A percentile compares a stretch with the other conserved stretches of the same genome.
These are phyloP conservation scores for Botia kubotai DNA, from an alignment of 2,797 vertebrate genomes.

Conservation along the genomic window DNA sequence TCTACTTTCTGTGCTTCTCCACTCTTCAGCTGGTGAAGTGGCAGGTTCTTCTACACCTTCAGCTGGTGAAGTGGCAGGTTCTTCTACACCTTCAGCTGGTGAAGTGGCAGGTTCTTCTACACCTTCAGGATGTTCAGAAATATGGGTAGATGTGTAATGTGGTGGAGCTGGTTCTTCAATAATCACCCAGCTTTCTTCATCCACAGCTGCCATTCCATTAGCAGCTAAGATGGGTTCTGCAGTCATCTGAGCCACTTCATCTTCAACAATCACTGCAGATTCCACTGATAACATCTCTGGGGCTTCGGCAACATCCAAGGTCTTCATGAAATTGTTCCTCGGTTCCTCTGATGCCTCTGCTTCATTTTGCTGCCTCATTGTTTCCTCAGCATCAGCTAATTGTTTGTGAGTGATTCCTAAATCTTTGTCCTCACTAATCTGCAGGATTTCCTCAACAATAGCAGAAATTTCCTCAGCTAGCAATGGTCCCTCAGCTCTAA, in stretches of 20 bases:
- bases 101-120: background rate
- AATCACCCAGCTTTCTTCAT: slow-evolving; percentile 42
- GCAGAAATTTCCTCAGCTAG: background rate
- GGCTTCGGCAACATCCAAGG: background rate
- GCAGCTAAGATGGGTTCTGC: background rate
- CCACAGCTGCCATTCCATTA: background rate
- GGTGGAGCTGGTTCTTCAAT: slow-evolving; percentile 4
- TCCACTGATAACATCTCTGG: background rate
- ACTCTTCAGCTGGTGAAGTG: background rate
- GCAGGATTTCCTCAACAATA: slow-evolving; percentile 2
- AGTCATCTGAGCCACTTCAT: background rate
- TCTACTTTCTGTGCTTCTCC: background rate
- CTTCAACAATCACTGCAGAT: background rate
- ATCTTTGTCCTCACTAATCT: slow-evolving; percentile 1
- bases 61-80: background rate
- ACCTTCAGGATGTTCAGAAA: background rate
- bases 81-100: background rate
- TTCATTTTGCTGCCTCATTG: background rate
- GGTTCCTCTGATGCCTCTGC: background rate
- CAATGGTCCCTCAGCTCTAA: background rate
- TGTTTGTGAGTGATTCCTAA: background rate
- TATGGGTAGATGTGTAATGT: no score
- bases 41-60: background rate
- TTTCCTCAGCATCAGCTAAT: background rate
- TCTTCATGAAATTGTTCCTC: background rate